Conservation (phyloP, 1,140 invertebrate genomes). For the Battus philenor region DNA sequence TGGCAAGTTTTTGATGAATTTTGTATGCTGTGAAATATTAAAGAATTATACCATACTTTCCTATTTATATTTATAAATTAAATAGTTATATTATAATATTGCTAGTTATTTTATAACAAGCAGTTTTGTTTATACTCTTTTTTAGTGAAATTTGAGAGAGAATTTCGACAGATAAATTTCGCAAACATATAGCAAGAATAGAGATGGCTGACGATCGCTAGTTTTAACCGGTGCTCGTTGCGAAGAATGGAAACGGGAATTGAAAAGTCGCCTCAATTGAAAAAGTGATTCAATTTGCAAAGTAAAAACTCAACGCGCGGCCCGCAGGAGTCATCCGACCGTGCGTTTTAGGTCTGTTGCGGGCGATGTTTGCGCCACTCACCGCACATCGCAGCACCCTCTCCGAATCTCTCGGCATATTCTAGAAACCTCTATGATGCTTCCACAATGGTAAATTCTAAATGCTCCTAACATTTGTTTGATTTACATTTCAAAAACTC, state of each 20-base stretch:
- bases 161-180: too few species aligned
- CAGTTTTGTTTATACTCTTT: too few species aligned
- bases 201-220: too few species aligned
- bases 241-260: conserved; percentile 11
- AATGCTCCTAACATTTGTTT: conserved; percentile 8
- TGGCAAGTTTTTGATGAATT: too few species aligned
- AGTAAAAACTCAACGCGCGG: conserved; percentile 5
- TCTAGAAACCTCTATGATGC: neutral
- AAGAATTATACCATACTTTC: too few species aligned
- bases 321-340: conserved; percentile 3
- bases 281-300: conserved; percentile 13
- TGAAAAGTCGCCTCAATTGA: conserved; percentile 6
- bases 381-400: neutral
- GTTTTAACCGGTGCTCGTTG: conserved; percentile 4
- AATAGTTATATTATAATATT: too few species aligned
- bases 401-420: neutral
- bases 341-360: neutral
- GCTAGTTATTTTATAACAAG: too few species aligned
- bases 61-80: too few species aligned
- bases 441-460: conserved; percentile 4
- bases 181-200: too few species aligned
- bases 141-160: too few species aligned
- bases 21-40: too few species aligned
- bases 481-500: conserved; percentile 10
- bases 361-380: neutral